Conservation (phyloP, 2,888 invertebrate genomes). For the Sinohyriopsis cumingii region DNA sequence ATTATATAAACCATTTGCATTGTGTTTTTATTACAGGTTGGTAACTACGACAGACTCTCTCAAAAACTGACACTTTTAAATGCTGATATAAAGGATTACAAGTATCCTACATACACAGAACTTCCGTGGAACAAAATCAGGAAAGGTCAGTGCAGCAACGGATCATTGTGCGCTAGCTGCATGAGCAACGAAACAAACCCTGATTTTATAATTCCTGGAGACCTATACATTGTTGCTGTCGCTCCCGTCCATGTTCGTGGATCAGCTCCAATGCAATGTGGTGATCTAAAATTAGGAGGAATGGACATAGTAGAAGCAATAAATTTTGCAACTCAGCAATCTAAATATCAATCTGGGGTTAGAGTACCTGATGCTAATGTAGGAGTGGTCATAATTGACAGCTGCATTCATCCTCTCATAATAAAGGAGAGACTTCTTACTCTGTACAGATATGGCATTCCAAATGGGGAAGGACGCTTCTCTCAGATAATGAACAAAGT, state of each 20-base stretch:
- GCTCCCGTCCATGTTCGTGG: conserved; percentile 37
- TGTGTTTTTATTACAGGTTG: too few relatives aligned
- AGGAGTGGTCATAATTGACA: conserved; percentile 42
- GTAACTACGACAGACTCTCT: background rate
- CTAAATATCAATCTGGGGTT: conserved; percentile 8
- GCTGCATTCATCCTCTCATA: conserved; percentile 42
- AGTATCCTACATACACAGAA: conserved; percentile 4
- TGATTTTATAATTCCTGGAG: conserved; percentile 26
- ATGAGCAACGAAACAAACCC: background rate
- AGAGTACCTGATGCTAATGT: conserved; percentile 26
- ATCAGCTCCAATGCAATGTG: conserved; percentile 32
- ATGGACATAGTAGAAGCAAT: conserved; percentile 38
- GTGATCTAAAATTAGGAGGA: conserved; percentile 24
- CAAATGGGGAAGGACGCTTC: conserved; percentile 15
- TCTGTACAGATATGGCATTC: conserved; percentile 29
- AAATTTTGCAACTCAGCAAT: conserved; percentile 25
- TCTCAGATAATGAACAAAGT: conserved; percentile 26
- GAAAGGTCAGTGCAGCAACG: conserved; percentile 31
- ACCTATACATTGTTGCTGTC: conserved; percentile 39
- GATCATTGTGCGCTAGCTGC: conserved; percentile 19
- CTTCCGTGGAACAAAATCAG: conserved; percentile 20
- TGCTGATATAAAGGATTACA: conserved; percentile 21
- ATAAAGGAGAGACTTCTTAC: conserved; percentile 36
- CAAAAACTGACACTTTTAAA: background rate
- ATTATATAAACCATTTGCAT: too few relatives aligned